These are phyloP conservation scores for Petrophora chlorosata DNA, from an alignment of 2,888 invertebrate species.

Conservation along the genomic window DNA sequence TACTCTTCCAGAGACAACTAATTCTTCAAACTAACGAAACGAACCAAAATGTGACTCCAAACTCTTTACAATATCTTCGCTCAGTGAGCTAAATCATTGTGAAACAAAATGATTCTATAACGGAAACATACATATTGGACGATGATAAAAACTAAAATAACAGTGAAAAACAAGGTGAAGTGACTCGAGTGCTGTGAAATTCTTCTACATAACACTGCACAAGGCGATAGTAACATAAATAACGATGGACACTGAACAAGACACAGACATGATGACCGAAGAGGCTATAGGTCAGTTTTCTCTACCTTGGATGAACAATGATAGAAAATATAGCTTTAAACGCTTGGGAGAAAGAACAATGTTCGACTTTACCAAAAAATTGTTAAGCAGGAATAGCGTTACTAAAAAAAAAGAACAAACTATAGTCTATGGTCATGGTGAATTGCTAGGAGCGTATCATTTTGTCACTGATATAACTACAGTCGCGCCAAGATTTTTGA, in stretches of 20 bases:
- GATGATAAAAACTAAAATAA: background rate
- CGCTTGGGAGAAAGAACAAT: slow-evolving; percentile 16
- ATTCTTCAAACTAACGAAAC: slow-evolving; percentile 3
- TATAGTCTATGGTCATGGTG: too few species aligned
- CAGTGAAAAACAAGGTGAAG: slow-evolving; percentile 8
- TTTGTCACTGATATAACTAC: too few species aligned
- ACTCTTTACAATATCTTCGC: background rate
- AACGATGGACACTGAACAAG: slow-evolving; percentile 63
- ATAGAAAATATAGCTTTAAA: slow-evolving; percentile 24
- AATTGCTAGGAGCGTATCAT: too few species aligned
- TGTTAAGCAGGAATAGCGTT: too few species aligned
- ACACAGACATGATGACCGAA: slow-evolving; percentile 67
- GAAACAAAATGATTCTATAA: slow-evolving; percentile 1
- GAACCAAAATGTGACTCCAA: background rate
- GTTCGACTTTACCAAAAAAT: too few species aligned
- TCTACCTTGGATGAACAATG: slow-evolving; percentile 38
- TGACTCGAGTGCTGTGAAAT: slow-evolving; percentile 12
- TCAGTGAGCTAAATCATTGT: background rate
- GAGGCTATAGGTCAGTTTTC: slow-evolving; percentile 77
- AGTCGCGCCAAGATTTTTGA: too few species aligned
- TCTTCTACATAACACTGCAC: slow-evolving; percentile 4
- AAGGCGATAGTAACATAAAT: slow-evolving; percentile 12
- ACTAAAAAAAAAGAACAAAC: too few species aligned
- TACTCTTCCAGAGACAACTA: slow-evolving; percentile 1
- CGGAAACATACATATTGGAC: background rate